phyloP scores from a whole-genome alignment of 2,888 invertebrate species.

The Lasioglossum leucozonium region DNA sequence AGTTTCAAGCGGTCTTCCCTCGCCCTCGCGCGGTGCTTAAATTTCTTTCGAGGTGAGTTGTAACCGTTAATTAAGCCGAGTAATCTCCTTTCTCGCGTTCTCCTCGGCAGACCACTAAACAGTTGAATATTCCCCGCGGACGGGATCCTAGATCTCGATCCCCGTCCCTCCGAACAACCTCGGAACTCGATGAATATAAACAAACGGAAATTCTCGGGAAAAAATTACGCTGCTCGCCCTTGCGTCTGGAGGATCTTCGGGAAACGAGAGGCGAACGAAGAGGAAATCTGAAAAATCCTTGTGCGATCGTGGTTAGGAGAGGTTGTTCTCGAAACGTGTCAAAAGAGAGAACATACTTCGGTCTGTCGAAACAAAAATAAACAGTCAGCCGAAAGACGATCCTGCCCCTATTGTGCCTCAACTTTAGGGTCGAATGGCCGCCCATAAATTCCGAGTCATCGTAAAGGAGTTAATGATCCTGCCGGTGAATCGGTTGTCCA shows the following conservation, averaged over 20 bases:
- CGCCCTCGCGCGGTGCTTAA: slow-evolving; percentile 1
- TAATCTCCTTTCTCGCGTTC: slow-evolving; percentile 9
- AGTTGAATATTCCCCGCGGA: background rate
- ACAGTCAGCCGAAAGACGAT: background rate
- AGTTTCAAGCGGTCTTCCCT: slow-evolving; percentile 25
- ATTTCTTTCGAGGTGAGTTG: slow-evolving; percentile 23
- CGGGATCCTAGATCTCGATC: background rate
- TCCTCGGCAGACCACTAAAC: background rate
- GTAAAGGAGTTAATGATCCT: background rate
- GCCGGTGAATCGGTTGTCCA: background rate
- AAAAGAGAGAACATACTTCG: background rate
- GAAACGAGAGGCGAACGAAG: background rate
- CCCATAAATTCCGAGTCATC: background rate
- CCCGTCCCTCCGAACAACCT: background rate
- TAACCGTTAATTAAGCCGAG: slow-evolving; percentile 30
- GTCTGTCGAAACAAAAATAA: background rate
- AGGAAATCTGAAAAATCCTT: no score
- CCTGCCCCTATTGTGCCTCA: background rate
- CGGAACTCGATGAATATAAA: background rate
- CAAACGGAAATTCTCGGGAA: background rate
- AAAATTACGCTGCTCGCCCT: background rate
- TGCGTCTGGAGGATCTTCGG: background rate
- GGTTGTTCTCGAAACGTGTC: no score
- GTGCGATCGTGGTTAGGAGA: no score
- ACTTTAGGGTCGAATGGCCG: background rate